phyloP scores from a whole-genome alignment of 2,113 vertebrate species.

The Dryoscopus gambensis region DNA sequence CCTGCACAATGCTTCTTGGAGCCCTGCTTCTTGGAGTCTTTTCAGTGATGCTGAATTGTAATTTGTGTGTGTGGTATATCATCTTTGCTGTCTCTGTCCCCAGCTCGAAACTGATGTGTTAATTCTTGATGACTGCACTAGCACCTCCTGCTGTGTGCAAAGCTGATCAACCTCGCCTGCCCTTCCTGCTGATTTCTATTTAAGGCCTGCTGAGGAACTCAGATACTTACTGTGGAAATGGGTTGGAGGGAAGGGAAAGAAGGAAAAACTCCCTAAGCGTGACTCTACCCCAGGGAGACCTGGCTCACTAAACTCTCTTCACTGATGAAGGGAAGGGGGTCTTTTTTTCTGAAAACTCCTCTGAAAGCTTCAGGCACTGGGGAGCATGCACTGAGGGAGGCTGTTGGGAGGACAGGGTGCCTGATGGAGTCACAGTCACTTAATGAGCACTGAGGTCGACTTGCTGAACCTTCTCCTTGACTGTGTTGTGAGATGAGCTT shows the following conservation, averaged over 20 bases:
- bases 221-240: background rate
- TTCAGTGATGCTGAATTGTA: background rate
- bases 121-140: slow-evolving; percentile 1
- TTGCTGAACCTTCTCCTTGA: background rate
- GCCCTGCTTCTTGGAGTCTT: background rate
- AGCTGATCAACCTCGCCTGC: slow-evolving; percentile 17
- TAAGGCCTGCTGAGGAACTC: background rate
- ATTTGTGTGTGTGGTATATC: background rate
- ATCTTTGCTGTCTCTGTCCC: background rate
- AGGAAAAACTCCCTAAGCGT: background rate
- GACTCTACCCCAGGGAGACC: background rate
- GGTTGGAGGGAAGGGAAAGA: background rate
- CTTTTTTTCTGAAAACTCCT: background rate
- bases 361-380: background rate
- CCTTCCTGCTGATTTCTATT: slow-evolving; percentile 21
- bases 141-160: slow-evolving; percentile 23
- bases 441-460: background rate
- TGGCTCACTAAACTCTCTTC: background rate
- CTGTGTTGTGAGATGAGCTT: background rate
- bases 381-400: background rate
- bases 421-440: background rate
- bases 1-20: background rate
- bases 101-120: background rate
- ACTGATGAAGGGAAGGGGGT: background rate
- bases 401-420: background rate